These are phyloP conservation scores for Zophobas atratus DNA, from an alignment of 1,140 invertebrate species.

Conservation along the genomic window DNA sequence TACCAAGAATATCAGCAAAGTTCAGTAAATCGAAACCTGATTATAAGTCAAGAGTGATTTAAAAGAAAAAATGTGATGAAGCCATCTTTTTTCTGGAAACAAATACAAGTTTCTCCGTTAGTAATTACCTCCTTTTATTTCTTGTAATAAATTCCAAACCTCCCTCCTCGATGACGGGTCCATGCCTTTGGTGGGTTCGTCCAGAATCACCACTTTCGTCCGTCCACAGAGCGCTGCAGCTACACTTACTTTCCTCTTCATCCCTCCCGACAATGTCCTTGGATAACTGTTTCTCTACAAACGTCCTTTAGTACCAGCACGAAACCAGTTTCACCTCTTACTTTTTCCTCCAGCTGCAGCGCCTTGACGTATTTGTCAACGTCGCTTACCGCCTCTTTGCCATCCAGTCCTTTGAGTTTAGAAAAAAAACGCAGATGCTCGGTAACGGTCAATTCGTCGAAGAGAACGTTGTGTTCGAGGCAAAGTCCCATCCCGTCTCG, in stretches of 20 bases:
- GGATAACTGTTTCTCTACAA: conserved; percentile 69
- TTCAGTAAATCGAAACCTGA: no score
- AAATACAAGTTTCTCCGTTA: no score
- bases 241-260: conserved; percentile 85
- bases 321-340: conserved; percentile 57
- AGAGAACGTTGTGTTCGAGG: conserved; percentile 95
- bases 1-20: no score
- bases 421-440: conserved; percentile 92
- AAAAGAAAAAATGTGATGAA: no score
- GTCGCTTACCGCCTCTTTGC: conserved; percentile 69
- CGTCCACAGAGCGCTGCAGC: conserved; percentile 82
- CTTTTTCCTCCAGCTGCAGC: conserved; percentile 75
- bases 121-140: conserved; percentile 66
- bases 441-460: conserved; percentile 88
- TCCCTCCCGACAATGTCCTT: conserved; percentile 82
- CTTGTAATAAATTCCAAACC: conserved; percentile 87
- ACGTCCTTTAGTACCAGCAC: neutral
- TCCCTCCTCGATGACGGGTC: conserved; percentile 91
- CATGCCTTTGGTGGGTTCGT: conserved; percentile 95
- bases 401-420: conserved; percentile 79
- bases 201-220: conserved; percentile 81
- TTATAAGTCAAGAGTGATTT: no score
- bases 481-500: conserved; percentile 85
- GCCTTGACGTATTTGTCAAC: conserved; percentile 77
- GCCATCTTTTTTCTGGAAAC: neutral